Evolutionary conservation across 2,888 invertebrate genomes (phyloP).

Genomic region (Aphodius sticticus): DNA sequence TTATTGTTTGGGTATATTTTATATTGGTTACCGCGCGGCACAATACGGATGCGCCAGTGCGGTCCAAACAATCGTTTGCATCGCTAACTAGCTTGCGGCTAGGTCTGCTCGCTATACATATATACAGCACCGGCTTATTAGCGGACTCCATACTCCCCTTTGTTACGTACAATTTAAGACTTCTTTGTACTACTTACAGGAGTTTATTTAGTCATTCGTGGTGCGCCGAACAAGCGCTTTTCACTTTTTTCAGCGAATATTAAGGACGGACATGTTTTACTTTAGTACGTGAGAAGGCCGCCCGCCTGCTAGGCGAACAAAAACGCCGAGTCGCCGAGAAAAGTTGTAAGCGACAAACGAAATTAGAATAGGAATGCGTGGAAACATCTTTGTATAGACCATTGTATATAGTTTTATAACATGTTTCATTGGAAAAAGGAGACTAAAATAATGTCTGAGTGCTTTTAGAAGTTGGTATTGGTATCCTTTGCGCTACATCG

Average conservation of each 20-base stretch:
- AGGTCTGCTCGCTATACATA: constrained; percentile 4
- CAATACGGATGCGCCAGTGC: constrained; percentile 23
- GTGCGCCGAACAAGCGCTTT: not conserved
- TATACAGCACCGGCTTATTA: constrained; percentile 19
- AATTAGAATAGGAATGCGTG: constrained; percentile 23
- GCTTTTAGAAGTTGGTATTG: not conserved
- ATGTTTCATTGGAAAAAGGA: not conserved
- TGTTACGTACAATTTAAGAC: constrained; percentile 23
- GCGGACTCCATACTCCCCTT: constrained; percentile 19
- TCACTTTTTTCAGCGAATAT: constrained; percentile 16
- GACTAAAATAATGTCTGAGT: not conserved
- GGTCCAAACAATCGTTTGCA: constrained; percentile 38
- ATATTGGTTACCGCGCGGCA: constrained; percentile 37
- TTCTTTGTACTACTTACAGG: constrained; percentile 21
- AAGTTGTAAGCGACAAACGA: not conserved
- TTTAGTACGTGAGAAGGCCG: constrained; percentile 9
- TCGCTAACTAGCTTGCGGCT: constrained; percentile 35
- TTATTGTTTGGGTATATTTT: not conserved
- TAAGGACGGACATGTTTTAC: constrained; percentile 17
- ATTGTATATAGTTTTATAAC: constrained; percentile 9
- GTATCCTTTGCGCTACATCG: too few relatives aligned
- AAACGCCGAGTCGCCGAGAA: not conserved
- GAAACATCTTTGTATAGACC: constrained; percentile 19
- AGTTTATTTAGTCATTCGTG: constrained; percentile 23
- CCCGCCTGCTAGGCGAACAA: constrained; percentile 11